Evolutionary conservation across 92 coral and sea anemone genomes (phyloP), one percentile per base, ranked within the genome.

Genomic region (Epizoanthus rinbou): DNA sequence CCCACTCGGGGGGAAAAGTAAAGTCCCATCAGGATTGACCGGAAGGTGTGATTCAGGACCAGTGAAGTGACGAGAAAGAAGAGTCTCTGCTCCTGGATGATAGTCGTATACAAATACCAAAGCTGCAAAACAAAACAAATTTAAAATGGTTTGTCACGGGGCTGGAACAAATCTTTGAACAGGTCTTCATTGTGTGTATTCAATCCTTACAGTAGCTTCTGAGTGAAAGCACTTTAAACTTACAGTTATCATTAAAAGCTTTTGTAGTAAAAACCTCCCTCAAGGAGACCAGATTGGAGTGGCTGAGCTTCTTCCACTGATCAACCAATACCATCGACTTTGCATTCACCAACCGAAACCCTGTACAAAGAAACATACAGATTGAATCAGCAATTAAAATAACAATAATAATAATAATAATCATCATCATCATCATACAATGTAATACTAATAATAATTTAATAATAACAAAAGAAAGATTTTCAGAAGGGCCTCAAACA

Each of bases 201-300:
- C 31, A 28, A 28, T 63, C 23, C n/a, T 3, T 18, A 18, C 5
- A 60, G 8, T 60, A 6, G 28, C 10, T 22, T 22, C 25, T 21
- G 21, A 50, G 28, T n/a, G 57, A 9, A n/a, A 22, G 13, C 21
- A 50, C 47, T 9, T 9, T 5, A 5, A 39, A 97, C 99, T 92
- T 84, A 97, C 99, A 97, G 86, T 93, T 97, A 86, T 97, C 99
- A n/a, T 94, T 94, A 87, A 97, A 97, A 10, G 98, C 91, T 85
- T 97, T 97, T 6, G 98, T 94, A 2, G 99, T 97, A 78, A 97
- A 97, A 58, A 97, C 98, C 75, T 97, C 98, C 57, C 99, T 80
- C 47, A 97, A 93, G 58, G 93, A 91, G 75, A 97, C 99, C 57
- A 97, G 88, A 81, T 97, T 97, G 3, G 99, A 97, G 68, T 97